phyloP scores from a whole-genome alignment of 2,797 vertebrate species.

The Hippoglossus hippoglossus region DNA sequence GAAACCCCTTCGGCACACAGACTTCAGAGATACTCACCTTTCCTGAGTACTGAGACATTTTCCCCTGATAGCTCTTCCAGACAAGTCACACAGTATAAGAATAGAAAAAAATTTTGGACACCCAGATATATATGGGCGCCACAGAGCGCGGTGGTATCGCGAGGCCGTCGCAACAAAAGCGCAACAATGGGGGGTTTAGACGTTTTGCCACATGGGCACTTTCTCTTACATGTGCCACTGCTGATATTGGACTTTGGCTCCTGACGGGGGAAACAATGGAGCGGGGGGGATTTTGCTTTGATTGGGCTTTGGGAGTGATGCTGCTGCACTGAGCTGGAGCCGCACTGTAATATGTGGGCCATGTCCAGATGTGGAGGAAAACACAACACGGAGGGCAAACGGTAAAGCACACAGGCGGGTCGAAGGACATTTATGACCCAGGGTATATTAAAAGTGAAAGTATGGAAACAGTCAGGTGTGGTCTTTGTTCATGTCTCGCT shows the following conservation, averaged over 20 bases:
- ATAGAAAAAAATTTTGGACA: constrained; percentile 67
- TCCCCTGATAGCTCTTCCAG: constrained; percentile 73
- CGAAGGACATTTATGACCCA: constrained; percentile 17
- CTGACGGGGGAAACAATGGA: constrained; percentile 73
- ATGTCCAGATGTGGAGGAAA: constrained; percentile 47
- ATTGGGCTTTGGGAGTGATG: constrained; percentile 77
- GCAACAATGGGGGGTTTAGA: constrained; percentile 85
- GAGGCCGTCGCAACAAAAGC: constrained; percentile 78
- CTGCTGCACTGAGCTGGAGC: constrained; percentile 18
- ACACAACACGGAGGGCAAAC: constrained; percentile 45
- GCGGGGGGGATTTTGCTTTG: constrained; percentile 85
- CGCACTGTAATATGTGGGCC: constrained; percentile 58
- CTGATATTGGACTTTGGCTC: constrained; percentile 86
- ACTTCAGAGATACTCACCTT: constrained; percentile 87
- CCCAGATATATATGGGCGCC: constrained; percentile 84
- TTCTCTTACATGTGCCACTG: constrained; percentile 81
- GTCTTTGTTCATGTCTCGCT: not conserved
- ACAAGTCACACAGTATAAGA: constrained; percentile 73
- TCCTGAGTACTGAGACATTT: constrained; percentile 92
- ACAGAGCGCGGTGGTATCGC: constrained; percentile 46
- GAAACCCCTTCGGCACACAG: constrained; percentile 8
- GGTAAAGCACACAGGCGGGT: constrained; percentile 26
- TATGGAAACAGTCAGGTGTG: constrained; percentile 8
- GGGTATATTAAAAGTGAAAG: constrained; percentile 23
- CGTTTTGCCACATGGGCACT: constrained; percentile 89